phyloP scores from a whole-genome alignment of 2,888 invertebrate genomes.

The Candidula unifasciata region DNA sequence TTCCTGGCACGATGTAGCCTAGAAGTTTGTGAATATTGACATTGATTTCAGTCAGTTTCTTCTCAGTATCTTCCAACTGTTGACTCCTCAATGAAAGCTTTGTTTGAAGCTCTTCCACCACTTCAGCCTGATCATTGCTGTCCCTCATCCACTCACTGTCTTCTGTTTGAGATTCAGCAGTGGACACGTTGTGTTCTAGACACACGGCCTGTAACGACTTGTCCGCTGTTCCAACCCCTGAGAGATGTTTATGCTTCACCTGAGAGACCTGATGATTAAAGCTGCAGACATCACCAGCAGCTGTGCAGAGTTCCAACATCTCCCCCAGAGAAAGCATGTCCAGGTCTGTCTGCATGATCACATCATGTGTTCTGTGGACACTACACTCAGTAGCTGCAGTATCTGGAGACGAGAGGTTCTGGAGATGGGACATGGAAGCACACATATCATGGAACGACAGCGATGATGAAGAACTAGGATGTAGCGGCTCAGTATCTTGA shows the following conservation, averaged over 20 bases:
- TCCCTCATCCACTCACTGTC: background rate
- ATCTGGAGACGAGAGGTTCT: background rate
- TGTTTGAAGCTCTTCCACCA: background rate
- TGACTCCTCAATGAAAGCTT: slow-evolving; percentile 4
- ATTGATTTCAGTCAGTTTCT: slow-evolving; percentile 13
- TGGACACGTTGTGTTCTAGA: background rate
- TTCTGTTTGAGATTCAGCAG: slow-evolving; percentile 13
- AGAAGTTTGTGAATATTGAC: slow-evolving; percentile 38
- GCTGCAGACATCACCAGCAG: background rate
- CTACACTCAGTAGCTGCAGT: background rate
- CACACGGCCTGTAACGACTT: background rate
- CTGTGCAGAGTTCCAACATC: background rate
- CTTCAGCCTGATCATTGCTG: background rate
- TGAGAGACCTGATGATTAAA: background rate
- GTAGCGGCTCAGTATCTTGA: background rate
- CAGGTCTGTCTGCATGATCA: slow-evolving; percentile 31
- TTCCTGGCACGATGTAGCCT: slow-evolving; percentile 63
- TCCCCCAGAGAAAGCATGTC: background rate
- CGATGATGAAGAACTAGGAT: background rate
- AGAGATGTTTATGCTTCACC: background rate
- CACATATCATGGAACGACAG: background rate
- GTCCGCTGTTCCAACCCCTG: background rate
- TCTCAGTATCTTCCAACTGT: background rate
- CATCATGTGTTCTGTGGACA: background rate
- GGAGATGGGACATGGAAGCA: background rate